Evolutionary conservation across 2,888 invertebrate species (phyloP).

Genomic region (Amblyteles armatorius): DNA sequence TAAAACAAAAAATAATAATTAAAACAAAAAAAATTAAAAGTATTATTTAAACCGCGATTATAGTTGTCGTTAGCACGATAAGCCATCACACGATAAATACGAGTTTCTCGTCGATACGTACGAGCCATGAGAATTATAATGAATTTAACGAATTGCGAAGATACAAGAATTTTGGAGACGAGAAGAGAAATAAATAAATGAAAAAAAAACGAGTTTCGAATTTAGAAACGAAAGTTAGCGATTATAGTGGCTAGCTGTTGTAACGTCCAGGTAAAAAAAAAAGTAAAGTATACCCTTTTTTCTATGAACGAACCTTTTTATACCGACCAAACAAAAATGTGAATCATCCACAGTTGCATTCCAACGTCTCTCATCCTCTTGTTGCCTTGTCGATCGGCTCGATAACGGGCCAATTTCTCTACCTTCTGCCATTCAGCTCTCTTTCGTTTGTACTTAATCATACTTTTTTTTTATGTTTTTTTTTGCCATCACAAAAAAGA

Average conservation of each 20-base stretch:
- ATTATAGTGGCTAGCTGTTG: conserved; percentile 61
- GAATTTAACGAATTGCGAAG: conserved; percentile 28
- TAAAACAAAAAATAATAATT: conserved; percentile 27
- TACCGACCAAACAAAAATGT: conserved; percentile 77
- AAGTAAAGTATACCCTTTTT: conserved; percentile 72
- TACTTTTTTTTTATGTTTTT: conserved; percentile 19
- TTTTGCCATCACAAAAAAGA: not conserved
- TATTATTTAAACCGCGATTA: conserved; percentile 55
- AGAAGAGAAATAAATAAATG: conserved; percentile 34
- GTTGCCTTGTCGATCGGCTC: not conserved
- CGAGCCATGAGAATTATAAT: conserved; percentile 22
- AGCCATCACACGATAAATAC: conserved; percentile 50
- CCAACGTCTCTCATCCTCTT: conserved; percentile 47
- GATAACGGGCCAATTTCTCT: conserved; percentile 8
- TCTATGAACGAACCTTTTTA: conserved; percentile 80
- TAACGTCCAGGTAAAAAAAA: conserved; percentile 69
- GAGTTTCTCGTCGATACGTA: conserved; percentile 51
- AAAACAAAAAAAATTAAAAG: conserved; percentile 39
- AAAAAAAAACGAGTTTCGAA: conserved; percentile 20
- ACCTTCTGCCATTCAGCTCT: conserved; percentile 55
- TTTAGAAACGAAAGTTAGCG: conserved; percentile 41
- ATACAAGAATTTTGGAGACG: conserved; percentile 20
- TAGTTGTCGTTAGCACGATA: conserved; percentile 65
- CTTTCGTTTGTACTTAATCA: conserved; percentile 60
- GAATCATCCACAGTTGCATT: conserved; percentile 57